Evolutionary conservation across 1,140 invertebrate genomes (phyloP).

Genomic region (Drosophila subobscura): DNA sequence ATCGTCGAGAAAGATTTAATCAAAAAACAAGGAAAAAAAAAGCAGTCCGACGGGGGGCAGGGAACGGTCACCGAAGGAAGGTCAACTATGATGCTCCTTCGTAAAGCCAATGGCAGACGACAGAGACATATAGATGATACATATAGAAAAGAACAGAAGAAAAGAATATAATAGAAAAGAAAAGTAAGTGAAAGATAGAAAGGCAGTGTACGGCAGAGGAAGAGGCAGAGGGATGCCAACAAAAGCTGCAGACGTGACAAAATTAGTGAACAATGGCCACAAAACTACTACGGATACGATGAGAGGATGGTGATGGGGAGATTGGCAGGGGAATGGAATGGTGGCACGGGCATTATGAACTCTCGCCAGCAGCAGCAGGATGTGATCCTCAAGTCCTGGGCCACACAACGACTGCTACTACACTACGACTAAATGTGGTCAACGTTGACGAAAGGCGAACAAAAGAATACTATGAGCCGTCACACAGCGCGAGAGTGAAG

Average conservation of each 20-base stretch:
- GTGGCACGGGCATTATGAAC: slow-evolving; percentile 63
- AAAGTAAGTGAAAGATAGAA: slow-evolving; percentile 59
- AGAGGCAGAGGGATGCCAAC: slow-evolving; percentile 56
- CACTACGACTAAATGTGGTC: slow-evolving; percentile 71
- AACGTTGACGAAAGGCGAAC: slow-evolving; percentile 69
- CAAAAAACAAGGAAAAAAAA: slow-evolving; percentile 41
- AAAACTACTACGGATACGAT: slow-evolving; percentile 48
- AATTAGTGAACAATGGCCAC: slow-evolving; percentile 78
- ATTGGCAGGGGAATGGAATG: not conserved
- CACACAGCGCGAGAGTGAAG: not conserved
- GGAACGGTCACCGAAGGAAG: slow-evolving; percentile 13
- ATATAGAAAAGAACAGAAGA: not conserved
- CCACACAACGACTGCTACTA: slow-evolving; percentile 31
- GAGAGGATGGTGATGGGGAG: not conserved
- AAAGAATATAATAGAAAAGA: not conserved
- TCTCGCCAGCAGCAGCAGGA: slow-evolving; percentile 43
- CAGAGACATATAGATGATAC: slow-evolving; percentile 15
- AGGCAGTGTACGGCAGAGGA: slow-evolving; percentile 18
- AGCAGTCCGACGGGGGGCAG: not conserved
- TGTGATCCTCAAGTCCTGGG: slow-evolving; percentile 52
- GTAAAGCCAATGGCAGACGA: slow-evolving; percentile 39
- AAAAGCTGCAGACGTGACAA: slow-evolving; percentile 82
- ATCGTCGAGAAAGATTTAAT: slow-evolving; percentile 63
- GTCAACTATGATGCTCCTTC: slow-evolving; percentile 17
- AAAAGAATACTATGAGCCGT: slow-evolving; percentile 60